Base-by-base conservation (phyloP, 2,888 invertebrate genomes). In the Helleia helle region DNA sequence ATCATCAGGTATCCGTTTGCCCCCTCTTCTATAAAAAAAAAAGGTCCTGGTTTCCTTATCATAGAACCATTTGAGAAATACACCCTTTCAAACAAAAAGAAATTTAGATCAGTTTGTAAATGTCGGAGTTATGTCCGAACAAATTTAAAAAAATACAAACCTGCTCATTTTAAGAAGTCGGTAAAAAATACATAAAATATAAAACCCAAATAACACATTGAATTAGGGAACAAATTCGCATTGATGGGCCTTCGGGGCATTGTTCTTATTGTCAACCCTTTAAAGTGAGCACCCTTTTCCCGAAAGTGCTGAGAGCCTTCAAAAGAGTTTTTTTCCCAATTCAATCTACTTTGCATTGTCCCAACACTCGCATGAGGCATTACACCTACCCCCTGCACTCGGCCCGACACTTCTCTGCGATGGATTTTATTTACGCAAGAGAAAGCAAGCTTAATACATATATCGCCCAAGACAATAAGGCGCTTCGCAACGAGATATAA, bases 341-440 rank as follows among this genome's bases (percentile, higher is more conserved):
- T 80, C 84, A 83, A 83, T 84, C 80, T 81, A 81, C 81, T 84
- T 84, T 83, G 80, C 81, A 84, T 84, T 80, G 81, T 77, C 69
- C 69, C 77, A 71, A 65, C 72, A 69, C 75, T 77, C 83, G 72
- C 71, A 81, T 83, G 81, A 81, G 68, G 75, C 77, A 79, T 81
- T 79, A 81, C 79, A 80, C 80, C 79, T 81, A 72, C 68, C 59
- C 60, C 54, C 62, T 79, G 77, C 77, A 77, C 71, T 77, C 75
- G 70, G 69, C 68, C 53, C 62, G 65, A 74, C 72, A 72, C 77
- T 74, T 71, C 73, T 76, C 68, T 66, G 67, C 76, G 65, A 72
- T 81, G 69, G 74, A 79, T 81, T 84, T 81, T 83, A 83, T 84
- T 83, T 83, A 83, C 83, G 75, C 79, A 79, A 83, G 76, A 80